Evolutionary conservation across 2,888 invertebrate species (phyloP), one percentile per base, ranked within the genome.

Genomic region (Bedellia somnulentella): DNA sequence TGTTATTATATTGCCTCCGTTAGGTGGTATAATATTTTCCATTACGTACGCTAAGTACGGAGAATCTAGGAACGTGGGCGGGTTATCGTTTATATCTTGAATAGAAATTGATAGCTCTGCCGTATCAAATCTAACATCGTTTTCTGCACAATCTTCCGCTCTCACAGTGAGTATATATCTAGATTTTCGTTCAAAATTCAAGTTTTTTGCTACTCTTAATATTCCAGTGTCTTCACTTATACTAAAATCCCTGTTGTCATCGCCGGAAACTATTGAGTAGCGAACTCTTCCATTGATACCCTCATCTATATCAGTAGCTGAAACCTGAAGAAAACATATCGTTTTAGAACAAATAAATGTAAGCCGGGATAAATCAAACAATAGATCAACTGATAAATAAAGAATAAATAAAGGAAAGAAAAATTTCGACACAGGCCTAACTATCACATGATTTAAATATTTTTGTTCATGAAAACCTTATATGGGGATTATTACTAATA

Each of bases 31-130:
- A 47, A 89, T 85, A 59, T 93, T 92, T 73, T 97, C 96, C 86
- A 93, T 91, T 34, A 95, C 93, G 57, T 89, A 88, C 3, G 93
- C 92, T 52, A 92, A 75, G 67, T 94, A 95, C 0, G 95, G 95
- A n/a, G 94, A 93, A 66, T 96, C 90, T 43, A 92, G 73, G 66
- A 96, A 96, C 25, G 90, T 87, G 25, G 96, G 96, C 16, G 89
- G 87, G 54, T 93, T 93, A 71, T 96, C 95, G 67, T 96, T 95
- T 52, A 94, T 89, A 64, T 96, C 94, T 41, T 88, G 83, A 31
- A 96, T 87, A 33, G 83, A 82, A 47, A 96, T 89, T 36, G 87
- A 83, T 44, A 94, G 81, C 58, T 88, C 87, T 42, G 85, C 90
- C 33, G 83, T 88, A 76, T 87, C 90, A 55, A 80, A 86, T 53